Evolutionary conservation across 92 coral and sea anemone genomes (phyloP).

Genomic region (Epizoanthus rinbou): DNA sequence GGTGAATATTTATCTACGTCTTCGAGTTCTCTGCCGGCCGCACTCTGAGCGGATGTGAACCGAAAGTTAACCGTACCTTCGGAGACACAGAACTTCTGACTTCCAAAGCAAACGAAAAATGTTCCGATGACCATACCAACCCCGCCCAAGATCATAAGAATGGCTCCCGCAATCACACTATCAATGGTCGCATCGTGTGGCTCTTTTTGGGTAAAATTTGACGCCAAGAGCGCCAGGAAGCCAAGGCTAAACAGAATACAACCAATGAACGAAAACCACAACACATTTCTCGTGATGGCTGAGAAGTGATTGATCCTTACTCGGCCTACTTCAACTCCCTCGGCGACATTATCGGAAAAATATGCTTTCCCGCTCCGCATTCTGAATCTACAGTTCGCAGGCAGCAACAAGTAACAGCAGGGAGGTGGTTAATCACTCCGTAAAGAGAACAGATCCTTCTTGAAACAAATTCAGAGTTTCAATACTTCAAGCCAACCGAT

Average conservation of each 20-base stretch:
- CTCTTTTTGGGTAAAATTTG: constrained; percentile 3
- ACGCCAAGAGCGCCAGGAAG: constrained; percentile 31
- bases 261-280: constrained; percentile 32
- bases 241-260: constrained; percentile 35
- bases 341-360: background rate
- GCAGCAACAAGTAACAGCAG: no score
- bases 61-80: constrained; percentile 32
- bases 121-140: constrained; percentile 18
- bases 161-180: constrained; percentile 21
- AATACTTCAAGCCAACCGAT: no score
- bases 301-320: constrained; percentile 36
- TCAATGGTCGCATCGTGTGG: constrained; percentile 8
- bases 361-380: background rate
- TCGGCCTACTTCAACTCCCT: constrained; percentile 19
- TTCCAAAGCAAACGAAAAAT: constrained; percentile 37
- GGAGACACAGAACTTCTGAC: constrained; percentile 36
- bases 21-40: no score
- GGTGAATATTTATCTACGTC: no score
- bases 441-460: no score
- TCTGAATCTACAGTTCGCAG: background rate
- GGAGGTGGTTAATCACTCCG: no score
- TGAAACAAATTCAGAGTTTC: no score
- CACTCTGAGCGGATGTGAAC: constrained; percentile 7
- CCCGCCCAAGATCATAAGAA: constrained; percentile 32
- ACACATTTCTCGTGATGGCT: constrained; percentile 35